These are phyloP conservation scores for Hystrix brachyura DNA, from an alignment of 2,113 vertebrate genomes.

Conservation along the genomic window DNA sequence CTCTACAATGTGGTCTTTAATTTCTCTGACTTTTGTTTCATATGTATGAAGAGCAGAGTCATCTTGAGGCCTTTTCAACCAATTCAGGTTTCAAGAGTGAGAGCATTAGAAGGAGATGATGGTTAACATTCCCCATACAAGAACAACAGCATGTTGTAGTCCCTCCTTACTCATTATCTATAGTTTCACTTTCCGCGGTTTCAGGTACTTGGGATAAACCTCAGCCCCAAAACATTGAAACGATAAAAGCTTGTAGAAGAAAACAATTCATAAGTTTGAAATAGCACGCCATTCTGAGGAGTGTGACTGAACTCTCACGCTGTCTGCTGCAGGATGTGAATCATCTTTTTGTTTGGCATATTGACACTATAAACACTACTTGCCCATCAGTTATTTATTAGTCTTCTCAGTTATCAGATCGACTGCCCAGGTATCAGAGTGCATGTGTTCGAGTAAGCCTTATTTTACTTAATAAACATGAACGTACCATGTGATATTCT, in stretches of 20 bases:
- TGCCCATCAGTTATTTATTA: not conserved
- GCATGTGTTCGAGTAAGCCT: not conserved
- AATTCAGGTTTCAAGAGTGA: not conserved
- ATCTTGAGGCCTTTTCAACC: not conserved
- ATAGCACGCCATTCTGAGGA: not conserved
- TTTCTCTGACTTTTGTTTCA: conserved; percentile 7
- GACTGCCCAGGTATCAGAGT: not conserved
- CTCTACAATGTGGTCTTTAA: not conserved
- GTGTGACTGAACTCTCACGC: not conserved
- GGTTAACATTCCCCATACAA: not conserved
- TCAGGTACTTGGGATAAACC: not conserved
- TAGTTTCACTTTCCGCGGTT: not conserved
- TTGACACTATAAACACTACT: not conserved
- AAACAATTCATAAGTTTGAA: not conserved
- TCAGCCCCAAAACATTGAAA: not conserved
- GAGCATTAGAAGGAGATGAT: not conserved
- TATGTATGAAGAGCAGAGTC: not conserved
- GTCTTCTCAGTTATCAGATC: not conserved
- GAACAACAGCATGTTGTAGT: not conserved
- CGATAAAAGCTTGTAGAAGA: not conserved
- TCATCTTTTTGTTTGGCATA: not conserved
- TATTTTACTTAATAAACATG: not conserved
- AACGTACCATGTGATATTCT: not conserved
- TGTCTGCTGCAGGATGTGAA: not conserved
- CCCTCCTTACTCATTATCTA: no score